Evolutionary conservation across 2,888 invertebrate genomes (phyloP).

Genomic region (Clanis bilineata): DNA sequence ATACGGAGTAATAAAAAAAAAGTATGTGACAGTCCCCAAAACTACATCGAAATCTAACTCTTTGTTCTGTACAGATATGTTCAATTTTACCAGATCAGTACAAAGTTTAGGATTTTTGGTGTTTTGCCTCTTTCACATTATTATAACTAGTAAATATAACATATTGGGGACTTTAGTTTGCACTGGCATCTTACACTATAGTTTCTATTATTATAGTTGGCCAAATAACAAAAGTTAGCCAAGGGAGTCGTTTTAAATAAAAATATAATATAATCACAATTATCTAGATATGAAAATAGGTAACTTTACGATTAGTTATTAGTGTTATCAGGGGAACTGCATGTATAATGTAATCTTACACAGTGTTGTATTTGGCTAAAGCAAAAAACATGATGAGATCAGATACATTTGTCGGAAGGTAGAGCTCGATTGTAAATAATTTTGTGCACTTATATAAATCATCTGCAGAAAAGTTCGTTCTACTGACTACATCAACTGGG

Average conservation of each 20-base stretch:
- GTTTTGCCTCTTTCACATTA: slow-evolving; percentile 15
- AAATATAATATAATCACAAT: neutral
- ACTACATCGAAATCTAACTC: neutral
- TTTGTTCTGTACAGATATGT: slow-evolving; percentile 4
- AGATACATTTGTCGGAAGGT: neutral
- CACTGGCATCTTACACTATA: neutral
- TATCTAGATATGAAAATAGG: neutral
- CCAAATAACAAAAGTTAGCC: neutral
- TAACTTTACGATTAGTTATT: neutral
- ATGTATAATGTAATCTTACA: neutral
- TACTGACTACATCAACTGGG: neutral
- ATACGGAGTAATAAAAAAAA: neutral
- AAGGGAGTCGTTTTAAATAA: neutral
- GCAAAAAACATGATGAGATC: too few relatives aligned
- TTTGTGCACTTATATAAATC: too few relatives aligned
- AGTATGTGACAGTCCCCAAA: neutral
- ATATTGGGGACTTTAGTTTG: neutral
- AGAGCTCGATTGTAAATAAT: neutral
- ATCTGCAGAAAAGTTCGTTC: neutral
- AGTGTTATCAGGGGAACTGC: neutral
- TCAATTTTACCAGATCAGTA: neutral
- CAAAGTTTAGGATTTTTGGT: slow-evolving; percentile 3
- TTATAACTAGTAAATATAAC: slow-evolving; percentile 6
- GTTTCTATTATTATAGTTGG: neutral
- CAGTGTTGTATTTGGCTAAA: too few relatives aligned